phyloP scores from a whole-genome alignment of 2,113 vertebrate genomes.

The Larimichthys polyactis region DNA sequence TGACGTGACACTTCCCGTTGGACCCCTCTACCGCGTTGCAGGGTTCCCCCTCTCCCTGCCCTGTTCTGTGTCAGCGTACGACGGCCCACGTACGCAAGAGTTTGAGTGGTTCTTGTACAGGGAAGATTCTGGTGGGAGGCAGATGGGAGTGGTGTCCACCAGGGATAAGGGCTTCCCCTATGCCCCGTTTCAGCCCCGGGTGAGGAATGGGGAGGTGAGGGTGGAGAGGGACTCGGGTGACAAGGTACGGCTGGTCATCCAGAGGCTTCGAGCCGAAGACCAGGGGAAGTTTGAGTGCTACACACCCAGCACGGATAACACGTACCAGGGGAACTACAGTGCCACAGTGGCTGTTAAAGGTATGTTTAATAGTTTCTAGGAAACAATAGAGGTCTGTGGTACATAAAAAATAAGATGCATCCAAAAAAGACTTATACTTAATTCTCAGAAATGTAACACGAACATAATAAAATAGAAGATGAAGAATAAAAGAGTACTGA shows the following conservation, averaged over 20 bases:
- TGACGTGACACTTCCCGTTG: slow-evolving; percentile 86
- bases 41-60: slow-evolving; percentile 87
- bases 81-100: slow-evolving; percentile 87
- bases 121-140: slow-evolving; percentile 73
- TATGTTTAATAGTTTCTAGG: slow-evolving; percentile 50
- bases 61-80: slow-evolving; percentile 85
- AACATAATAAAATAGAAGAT: not conserved
- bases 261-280: slow-evolving; percentile 86
- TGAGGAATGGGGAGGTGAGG: slow-evolving; percentile 85
- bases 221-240: slow-evolving; percentile 87
- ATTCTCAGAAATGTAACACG: no score
- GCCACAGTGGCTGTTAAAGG: slow-evolving; percentile 86
- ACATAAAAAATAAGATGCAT: not conserved
- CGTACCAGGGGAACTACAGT: slow-evolving; percentile 89
- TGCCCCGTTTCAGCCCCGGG: slow-evolving; percentile 78
- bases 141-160: slow-evolving; percentile 89
- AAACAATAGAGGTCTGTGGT: not conserved
- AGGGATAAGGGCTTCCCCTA: slow-evolving; percentile 87
- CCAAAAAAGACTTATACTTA: no score
- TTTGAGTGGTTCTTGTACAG: slow-evolving; percentile 91
- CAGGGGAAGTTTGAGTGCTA: slow-evolving; percentile 91
- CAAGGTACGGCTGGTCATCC: slow-evolving; percentile 82
- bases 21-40: slow-evolving; percentile 88
- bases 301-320: slow-evolving; percentile 88
- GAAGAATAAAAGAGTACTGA: not conserved